These are phyloP conservation scores for Apogon talboti DNA, from an alignment of 2,797 vertebrate species.

Conservation along the genomic window DNA sequence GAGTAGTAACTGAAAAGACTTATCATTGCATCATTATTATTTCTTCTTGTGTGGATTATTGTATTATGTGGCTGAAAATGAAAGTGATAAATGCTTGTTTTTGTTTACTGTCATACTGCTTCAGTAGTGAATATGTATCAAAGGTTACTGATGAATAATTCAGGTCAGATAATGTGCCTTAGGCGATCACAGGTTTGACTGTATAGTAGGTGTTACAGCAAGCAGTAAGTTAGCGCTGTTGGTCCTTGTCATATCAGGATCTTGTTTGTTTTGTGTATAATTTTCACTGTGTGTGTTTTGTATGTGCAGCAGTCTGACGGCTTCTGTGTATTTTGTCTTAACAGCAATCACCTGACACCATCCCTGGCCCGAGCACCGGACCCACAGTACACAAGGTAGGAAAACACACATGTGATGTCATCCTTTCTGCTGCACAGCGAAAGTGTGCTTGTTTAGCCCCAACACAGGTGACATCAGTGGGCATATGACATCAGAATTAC, in stretches of 20 bases:
- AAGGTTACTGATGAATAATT: not conserved
- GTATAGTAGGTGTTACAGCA: not conserved
- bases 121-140: not conserved
- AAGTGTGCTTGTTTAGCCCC: conserved; percentile 62
- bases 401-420: conserved; percentile 61
- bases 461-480: conserved; percentile 67
- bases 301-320: conserved; percentile 39
- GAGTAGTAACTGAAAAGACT: conserved; percentile 16
- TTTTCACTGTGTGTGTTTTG: conserved; percentile 36
- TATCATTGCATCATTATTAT: conserved; percentile 1
- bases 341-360: conserved; percentile 87
- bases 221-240: not conserved
- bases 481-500: conserved; percentile 35
- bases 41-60: conserved; percentile 1
- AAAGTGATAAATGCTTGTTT: not conserved
- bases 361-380: conserved; percentile 81
- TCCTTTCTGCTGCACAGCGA: conserved; percentile 31
- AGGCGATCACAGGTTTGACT: too few relatives aligned
- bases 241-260: conserved; percentile 34
- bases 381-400: conserved; percentile 81
- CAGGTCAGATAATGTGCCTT: not conserved
- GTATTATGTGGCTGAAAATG: conserved; percentile 9
- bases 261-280: conserved; percentile 55
- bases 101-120: not conserved
- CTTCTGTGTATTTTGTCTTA: conserved; percentile 63